These are phyloP conservation scores for Gobiocypris rarus DNA, from an alignment of 2,113 vertebrate species.

Conservation along the genomic window DNA sequence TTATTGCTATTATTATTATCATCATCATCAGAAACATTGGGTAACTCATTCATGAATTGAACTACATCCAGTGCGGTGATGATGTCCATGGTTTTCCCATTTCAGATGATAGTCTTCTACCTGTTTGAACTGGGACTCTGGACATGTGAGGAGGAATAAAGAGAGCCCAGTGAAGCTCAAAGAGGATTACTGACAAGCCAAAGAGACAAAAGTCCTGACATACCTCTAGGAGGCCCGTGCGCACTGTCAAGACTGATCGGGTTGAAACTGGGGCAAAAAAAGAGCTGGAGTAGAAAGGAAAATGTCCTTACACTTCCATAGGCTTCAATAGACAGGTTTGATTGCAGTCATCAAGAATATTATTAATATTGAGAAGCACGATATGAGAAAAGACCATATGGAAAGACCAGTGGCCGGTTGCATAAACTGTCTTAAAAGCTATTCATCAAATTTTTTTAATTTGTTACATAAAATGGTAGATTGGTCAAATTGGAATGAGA, in stretches of 20 bases:
- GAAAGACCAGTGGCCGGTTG: too few relatives aligned
- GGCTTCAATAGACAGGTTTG: neutral
- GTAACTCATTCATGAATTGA: conserved; percentile 11
- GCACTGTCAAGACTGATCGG: conserved; percentile 66
- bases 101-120: neutral
- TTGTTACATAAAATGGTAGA: too few relatives aligned
- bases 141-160: neutral
- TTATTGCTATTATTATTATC: too few relatives aligned
- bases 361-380: too few relatives aligned
- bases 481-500: too few relatives aligned
- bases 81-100: neutral
- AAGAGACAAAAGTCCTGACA: conserved; percentile 53
- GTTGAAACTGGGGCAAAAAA: conserved; percentile 60
- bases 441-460: too few relatives aligned
- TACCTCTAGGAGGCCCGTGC: conserved; percentile 57
- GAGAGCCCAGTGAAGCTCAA: neutral
- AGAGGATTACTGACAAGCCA: conserved; percentile 58
- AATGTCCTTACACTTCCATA: conserved; percentile 4
- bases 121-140: conserved; percentile 15
- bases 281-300: neutral
- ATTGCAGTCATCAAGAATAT: neutral
- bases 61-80: neutral
- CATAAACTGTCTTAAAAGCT: too few relatives aligned
- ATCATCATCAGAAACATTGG: neutral
- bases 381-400: too few relatives aligned